Evolutionary conservation across 2,888 invertebrate species (phyloP).

Genomic region (Epistrophe grossulariae): DNA sequence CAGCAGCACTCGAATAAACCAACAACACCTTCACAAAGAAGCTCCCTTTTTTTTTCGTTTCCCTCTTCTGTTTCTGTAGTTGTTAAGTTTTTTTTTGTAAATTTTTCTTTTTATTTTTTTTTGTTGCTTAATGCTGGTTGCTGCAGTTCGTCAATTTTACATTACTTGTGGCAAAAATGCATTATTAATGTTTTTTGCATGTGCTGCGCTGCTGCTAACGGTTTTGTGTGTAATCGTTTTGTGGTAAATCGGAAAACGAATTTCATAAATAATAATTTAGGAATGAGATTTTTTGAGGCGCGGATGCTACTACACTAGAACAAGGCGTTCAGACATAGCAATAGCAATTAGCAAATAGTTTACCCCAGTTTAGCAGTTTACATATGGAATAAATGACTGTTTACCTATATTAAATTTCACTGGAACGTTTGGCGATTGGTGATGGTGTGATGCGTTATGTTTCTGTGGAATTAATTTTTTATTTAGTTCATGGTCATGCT

Average conservation of each 20-base stretch:
- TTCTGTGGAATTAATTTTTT: constrained; percentile 29
- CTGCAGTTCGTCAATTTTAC: constrained; percentile 64
- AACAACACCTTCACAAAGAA: constrained; percentile 60
- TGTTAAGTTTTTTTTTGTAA: constrained; percentile 22
- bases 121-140: constrained; percentile 14
- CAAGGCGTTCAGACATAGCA: not conserved
- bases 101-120: constrained; percentile 18
- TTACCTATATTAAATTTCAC: constrained; percentile 22
- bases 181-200: constrained; percentile 75
- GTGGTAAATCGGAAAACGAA: constrained; percentile 23
- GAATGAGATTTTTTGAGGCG: not conserved
- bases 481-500: constrained; percentile 58
- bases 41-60: constrained; percentile 43
- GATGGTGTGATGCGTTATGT: constrained; percentile 29
- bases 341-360: constrained; percentile 41
- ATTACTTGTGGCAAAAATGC: constrained; percentile 70
- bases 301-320: not conserved
- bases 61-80: constrained; percentile 37
- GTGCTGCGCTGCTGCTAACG: constrained; percentile 56
- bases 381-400: constrained; percentile 11
- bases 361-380: constrained; percentile 7
- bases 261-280: constrained; percentile 65
- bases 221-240: constrained; percentile 66
- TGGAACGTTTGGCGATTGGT: constrained; percentile 14
- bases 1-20: constrained; percentile 58